Conservation (phyloP, 2,797 vertebrate genomes). For the Danio albolineatus region DNA sequence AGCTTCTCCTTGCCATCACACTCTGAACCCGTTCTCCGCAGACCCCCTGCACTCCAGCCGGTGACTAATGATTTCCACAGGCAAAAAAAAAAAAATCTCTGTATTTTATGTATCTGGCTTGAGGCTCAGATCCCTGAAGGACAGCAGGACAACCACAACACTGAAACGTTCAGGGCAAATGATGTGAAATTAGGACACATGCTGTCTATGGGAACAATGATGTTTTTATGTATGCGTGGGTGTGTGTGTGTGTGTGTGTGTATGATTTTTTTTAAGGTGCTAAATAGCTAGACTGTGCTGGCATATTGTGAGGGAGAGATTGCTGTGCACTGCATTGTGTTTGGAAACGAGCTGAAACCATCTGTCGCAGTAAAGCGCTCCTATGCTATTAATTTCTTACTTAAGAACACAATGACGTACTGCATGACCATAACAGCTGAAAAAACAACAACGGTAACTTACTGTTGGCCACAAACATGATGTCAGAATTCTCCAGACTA, state of each 20-base stretch:
- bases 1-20: constrained; percentile 58
- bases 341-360: constrained; percentile 19
- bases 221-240: neutral
- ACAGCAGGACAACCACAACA: neutral
- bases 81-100: constrained; percentile 56
- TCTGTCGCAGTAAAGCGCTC: constrained; percentile 17
- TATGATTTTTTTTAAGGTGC: constrained; percentile 10
- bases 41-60: constrained; percentile 63
- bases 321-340: constrained; percentile 3
- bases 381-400: constrained; percentile 8
- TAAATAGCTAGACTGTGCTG: constrained; percentile 35
- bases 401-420: neutral
- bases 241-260: neutral
- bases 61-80: constrained; percentile 79
- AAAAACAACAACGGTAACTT: neutral
- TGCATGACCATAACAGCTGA: constrained; percentile 2
- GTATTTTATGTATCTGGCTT: constrained; percentile 17
- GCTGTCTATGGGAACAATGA: constrained; percentile 19
- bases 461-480: neutral
- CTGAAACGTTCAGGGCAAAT: constrained; percentile 35
- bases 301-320: constrained; percentile 13
- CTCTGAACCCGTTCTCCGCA: constrained; percentile 62
- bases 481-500: neutral
- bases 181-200: constrained; percentile 7
- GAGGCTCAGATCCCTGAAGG: neutral